These are phyloP conservation scores for Heliangelus exortis DNA, from an alignment of 2,797 vertebrate species.

Conservation along the genomic window DNA sequence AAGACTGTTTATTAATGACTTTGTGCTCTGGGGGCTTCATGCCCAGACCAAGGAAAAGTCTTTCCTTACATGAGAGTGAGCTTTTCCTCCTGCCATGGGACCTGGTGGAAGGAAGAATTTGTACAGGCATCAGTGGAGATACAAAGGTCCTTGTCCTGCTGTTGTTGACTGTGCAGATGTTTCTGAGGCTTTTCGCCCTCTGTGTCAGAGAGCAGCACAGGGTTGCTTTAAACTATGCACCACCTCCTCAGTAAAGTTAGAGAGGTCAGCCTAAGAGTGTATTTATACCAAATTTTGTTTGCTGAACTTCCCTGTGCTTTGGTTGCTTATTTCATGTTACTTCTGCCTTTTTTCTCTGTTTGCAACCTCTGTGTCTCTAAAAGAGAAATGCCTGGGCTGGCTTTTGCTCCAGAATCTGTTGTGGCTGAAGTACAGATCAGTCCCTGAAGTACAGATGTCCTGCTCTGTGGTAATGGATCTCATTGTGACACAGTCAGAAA, in stretches of 20 bases:
- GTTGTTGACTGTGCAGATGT: not conserved
- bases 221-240: not conserved
- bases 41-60: not conserved
- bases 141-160: not conserved
- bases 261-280: not conserved
- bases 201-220: not conserved
- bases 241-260: not conserved
- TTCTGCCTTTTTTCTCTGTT: not conserved
- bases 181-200: not conserved
- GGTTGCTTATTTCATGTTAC: not conserved
- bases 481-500: not conserved
- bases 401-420: not conserved
- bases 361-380: not conserved
- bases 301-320: not conserved
- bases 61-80: accelerated
- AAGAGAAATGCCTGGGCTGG: not conserved
- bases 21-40: not conserved
- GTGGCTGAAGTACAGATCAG: not conserved
- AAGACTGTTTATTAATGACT: not conserved
- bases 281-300: not conserved
- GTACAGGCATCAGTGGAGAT: accelerated
- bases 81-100: not conserved
- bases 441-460: not conserved
- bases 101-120: not conserved
- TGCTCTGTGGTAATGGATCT: not conserved